Percentiles rank a stretch among this genome's conserved stretches.
Conservation (phyloP, 2,113 vertebrate species). For the Dipodomys spectabilis region DNA sequence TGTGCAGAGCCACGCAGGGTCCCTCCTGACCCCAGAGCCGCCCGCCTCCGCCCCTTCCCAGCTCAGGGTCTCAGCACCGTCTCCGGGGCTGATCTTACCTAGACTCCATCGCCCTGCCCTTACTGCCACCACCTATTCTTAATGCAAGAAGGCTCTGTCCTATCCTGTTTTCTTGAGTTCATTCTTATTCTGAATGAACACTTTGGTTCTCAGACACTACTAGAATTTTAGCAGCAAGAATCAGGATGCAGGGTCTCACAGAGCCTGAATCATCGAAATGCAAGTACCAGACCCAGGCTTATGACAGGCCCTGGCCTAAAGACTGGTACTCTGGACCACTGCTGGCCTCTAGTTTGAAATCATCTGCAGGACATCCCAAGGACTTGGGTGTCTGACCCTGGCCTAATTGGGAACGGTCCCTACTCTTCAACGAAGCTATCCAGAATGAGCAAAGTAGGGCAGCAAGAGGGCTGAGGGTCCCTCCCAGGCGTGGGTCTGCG, state of each 20-base stretch:
- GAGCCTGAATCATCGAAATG: not conserved
- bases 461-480: fast-evolving
- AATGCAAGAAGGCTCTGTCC: not conserved
- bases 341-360: not conserved
- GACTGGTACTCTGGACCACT: not conserved
- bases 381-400: no score
- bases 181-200: not conserved
- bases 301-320: not conserved
- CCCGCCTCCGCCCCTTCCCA: not conserved
- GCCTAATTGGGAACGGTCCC: not conserved
- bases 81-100: not conserved
- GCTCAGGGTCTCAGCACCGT: not conserved
- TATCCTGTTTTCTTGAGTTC: not conserved
- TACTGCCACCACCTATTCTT: not conserved
- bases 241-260: not conserved
- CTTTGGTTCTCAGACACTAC: not conserved
- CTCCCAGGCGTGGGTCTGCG: not conserved
- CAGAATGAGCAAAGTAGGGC: not conserved
- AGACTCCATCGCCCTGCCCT: not conserved
- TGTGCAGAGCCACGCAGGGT: not conserved
- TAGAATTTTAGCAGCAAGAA: not conserved
- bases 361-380: not conserved
- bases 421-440: not conserved
- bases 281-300: fast-evolving
- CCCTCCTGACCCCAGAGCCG: not conserved